A percentile compares a stretch with the other conserved stretches of the same genome.
phyloP scores from a whole-genome alignment of 2,797 vertebrate species.

The Poecile montanus region DNA sequence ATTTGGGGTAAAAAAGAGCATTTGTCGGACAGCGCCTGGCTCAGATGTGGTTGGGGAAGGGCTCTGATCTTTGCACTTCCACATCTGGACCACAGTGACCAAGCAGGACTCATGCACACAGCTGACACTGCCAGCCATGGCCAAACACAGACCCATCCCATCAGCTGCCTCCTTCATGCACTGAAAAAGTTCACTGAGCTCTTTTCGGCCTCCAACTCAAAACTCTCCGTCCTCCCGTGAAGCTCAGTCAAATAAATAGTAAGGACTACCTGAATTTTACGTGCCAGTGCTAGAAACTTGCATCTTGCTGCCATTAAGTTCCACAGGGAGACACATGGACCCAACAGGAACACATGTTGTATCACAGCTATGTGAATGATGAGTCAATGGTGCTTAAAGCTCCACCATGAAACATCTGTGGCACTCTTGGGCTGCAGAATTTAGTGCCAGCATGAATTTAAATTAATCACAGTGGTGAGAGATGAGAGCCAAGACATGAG shows the following conservation, averaged over 20 bases:
- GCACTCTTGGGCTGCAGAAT: not conserved
- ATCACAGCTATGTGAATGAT: not conserved
- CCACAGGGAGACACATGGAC: rapidly evolving
- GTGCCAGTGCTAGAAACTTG: not conserved
- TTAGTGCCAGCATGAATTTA: not conserved
- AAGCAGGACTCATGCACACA: rapidly evolving
- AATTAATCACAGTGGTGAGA: not conserved
- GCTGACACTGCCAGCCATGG: not conserved
- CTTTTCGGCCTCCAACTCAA: not conserved
- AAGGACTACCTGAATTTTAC: not conserved
- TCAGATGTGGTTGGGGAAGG: rapidly evolving
- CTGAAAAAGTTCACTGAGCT: not conserved
- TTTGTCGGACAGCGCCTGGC: rapidly evolving
- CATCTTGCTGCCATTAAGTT: too few relatives aligned
- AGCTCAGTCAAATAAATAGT: not conserved
- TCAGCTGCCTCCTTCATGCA: not conserved
- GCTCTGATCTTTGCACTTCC: not conserved
- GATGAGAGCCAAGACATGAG: not conserved
- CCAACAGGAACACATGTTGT: not conserved
- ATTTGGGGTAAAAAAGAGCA: not conserved
- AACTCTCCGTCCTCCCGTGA: not conserved
- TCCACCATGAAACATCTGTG: not conserved
- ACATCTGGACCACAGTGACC: not conserved
- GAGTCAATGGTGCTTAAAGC: not conserved
- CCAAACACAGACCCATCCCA: not conserved